phyloP scores from a whole-genome alignment of 2,113 vertebrate genomes.

The Parotia lawesii region DNA sequence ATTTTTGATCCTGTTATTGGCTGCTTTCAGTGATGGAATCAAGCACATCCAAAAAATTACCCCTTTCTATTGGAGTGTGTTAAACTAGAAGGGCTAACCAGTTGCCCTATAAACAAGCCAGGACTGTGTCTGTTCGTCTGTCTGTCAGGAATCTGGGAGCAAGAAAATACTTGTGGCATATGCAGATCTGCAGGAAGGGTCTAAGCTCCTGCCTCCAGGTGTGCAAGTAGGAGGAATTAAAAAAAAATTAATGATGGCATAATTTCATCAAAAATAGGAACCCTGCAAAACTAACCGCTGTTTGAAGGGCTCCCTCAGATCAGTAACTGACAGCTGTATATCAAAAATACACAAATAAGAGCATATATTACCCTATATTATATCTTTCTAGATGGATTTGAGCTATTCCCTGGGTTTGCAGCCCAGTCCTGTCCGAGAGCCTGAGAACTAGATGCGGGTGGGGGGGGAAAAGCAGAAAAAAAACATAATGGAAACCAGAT shows the following conservation, averaged over 20 bases:
- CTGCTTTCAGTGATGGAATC: neutral
- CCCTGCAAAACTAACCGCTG: neutral
- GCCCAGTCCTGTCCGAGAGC: neutral
- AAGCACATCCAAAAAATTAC: neutral
- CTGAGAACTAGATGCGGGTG: neutral
- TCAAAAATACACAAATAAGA: neutral
- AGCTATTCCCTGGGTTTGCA: neutral
- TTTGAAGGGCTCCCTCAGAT: neutral
- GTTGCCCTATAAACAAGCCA: neutral
- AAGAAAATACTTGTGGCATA: neutral
- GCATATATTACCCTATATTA: neutral
- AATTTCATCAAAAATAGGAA: neutral
- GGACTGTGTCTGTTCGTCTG: fast-evolving
- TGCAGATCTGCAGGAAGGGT: neutral
- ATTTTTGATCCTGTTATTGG: neutral
- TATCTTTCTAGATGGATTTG: neutral
- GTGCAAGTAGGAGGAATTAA: neutral
- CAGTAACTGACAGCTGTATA: neutral
- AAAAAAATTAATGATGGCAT: fast-evolving
- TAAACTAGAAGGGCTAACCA: neutral
- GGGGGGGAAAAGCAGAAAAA: neutral
- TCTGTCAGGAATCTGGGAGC: neutral
- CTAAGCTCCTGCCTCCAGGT: neutral
- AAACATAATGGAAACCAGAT: constrained; percentile 16
- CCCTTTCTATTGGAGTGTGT: neutral